phyloP scores from a whole-genome alignment of 2,888 invertebrate species.

The Stramonita haemastoma region DNA sequence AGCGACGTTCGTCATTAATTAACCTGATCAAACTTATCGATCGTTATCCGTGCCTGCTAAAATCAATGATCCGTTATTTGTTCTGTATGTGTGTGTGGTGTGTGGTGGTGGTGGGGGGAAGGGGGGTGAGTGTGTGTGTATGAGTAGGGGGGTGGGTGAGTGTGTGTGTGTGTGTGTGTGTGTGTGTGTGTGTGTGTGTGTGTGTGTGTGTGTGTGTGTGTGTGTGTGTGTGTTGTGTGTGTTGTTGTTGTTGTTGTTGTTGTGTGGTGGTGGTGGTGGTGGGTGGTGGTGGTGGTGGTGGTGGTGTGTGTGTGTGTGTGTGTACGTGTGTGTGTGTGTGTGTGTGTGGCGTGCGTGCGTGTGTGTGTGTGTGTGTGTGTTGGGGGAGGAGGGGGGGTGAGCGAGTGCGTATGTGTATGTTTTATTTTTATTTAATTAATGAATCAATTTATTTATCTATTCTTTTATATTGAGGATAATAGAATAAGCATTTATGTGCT shows the following conservation, averaged over 20 bases:
- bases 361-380: neutral
- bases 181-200: neutral
- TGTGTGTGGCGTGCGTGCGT: conserved; percentile 1
- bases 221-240: neutral
- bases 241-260: neutral
- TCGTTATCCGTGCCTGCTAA: neutral
- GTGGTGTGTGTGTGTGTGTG: neutral
- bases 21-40: neutral
- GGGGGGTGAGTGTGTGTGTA: neutral
- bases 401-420: neutral
- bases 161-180: neutral
- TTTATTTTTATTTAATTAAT: too few species aligned
- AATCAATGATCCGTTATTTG: neutral
- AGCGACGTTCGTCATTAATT: neutral
- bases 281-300: neutral
- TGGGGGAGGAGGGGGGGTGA: too few species aligned
- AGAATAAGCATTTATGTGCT: too few species aligned
- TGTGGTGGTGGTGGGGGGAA: neutral
- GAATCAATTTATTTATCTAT: too few species aligned
- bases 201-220: neutral
- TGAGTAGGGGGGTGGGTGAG: neutral
- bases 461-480: too few species aligned
- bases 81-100: neutral
- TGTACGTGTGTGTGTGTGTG: neutral
- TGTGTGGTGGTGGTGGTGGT: too few species aligned